Conservation (phyloP, 2,888 invertebrate species). For the Oeneis ivallda region DNA sequence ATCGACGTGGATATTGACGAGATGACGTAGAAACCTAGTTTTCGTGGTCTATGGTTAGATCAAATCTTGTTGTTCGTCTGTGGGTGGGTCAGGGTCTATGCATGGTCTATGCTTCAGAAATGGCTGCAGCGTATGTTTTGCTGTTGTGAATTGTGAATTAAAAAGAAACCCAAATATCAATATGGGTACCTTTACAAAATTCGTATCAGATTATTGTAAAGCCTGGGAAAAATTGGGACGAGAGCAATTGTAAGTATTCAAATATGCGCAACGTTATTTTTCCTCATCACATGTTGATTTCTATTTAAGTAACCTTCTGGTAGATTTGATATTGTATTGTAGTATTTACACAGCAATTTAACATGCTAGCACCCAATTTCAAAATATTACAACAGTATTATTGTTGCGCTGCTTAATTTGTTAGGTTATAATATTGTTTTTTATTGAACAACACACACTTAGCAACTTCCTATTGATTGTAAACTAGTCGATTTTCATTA, state of each 20-base stretch:
- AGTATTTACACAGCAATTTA: not conserved
- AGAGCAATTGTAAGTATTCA: constrained; percentile 91
- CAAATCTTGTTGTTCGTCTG: no score
- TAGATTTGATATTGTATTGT: not conserved
- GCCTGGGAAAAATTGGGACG: constrained; percentile 94
- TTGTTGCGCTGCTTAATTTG: not conserved
- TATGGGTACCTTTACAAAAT: constrained; percentile 70
- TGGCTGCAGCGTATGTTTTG: constrained; percentile 65
- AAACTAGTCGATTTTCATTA: no score
- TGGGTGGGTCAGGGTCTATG: no score
- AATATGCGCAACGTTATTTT: constrained; percentile 16
- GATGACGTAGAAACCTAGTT: no score
- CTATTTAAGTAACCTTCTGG: constrained; percentile 37
- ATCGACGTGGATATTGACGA: no score
- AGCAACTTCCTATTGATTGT: not conserved
- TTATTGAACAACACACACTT: not conserved
- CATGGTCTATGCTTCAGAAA: no score
- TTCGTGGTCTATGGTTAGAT: no score
- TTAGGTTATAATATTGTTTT: constrained; percentile 5
- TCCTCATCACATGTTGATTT: constrained; percentile 49
- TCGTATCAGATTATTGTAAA: constrained; percentile 76
- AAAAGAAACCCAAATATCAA: constrained; percentile 43
- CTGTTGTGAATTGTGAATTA: constrained; percentile 41
- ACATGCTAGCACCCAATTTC: not conserved
- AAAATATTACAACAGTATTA: not conserved